These are phyloP conservation scores for Ecdyonurus torrentis DNA, from an alignment of 2,888 invertebrate species.

Conservation along the genomic window DNA sequence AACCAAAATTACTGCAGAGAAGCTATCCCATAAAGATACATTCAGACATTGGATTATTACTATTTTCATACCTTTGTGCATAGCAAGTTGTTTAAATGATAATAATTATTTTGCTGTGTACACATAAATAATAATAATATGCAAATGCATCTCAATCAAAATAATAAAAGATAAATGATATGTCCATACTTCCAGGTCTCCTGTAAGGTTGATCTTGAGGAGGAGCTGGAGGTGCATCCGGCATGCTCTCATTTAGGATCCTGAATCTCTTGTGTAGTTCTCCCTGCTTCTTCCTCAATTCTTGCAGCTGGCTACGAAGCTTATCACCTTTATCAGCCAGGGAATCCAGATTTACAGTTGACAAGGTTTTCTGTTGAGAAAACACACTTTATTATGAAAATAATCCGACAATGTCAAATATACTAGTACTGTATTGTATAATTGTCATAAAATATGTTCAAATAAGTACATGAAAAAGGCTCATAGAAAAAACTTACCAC, in stretches of 20 bases:
- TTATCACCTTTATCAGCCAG: conserved; percentile 15
- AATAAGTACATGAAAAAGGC: too few species aligned
- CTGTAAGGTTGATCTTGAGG: neutral
- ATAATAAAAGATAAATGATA: too few species aligned
- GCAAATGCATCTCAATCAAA: too few species aligned
- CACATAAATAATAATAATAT: too few species aligned
- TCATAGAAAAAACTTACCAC: too few species aligned
- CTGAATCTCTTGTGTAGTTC: neutral
- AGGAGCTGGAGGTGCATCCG: neutral
- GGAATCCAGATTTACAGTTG: conserved; percentile 10
- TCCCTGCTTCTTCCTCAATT: conserved; percentile 12
- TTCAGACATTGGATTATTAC: too few species aligned
- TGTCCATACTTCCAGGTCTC: neutral
- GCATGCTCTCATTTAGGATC: neutral
- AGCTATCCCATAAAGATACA: too few species aligned
- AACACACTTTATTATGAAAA: neutral
- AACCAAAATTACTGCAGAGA: too few species aligned
- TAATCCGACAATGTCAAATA: neutral
- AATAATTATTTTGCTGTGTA: too few species aligned
- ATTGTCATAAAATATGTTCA: too few species aligned
- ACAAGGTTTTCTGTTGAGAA: conserved; percentile 10
- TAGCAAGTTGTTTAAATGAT: too few species aligned
- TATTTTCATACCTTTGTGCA: too few species aligned
- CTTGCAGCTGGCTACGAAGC: conserved; percentile 12
- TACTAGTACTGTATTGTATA: neutral